These are phyloP conservation scores for Tetragonula clypearis DNA, from an alignment of 1,140 invertebrate species.

Conservation along the genomic window DNA sequence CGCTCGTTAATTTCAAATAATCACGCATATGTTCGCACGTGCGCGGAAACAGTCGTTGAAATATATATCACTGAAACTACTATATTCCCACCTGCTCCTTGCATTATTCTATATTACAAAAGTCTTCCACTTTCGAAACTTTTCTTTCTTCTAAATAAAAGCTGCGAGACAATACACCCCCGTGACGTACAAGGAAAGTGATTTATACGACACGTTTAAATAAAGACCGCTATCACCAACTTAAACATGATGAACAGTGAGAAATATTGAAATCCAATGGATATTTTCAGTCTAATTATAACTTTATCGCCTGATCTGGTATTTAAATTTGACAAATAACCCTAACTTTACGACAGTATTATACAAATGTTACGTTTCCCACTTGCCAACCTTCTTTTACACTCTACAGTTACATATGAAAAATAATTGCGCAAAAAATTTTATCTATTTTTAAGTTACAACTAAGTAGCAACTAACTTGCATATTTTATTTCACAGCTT, in stretches of 20 bases:
- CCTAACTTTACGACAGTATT: not conserved
- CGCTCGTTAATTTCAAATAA: constrained; percentile 53
- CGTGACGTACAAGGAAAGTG: constrained; percentile 24
- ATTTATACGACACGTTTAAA: constrained; percentile 41
- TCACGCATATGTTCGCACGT: constrained; percentile 39
- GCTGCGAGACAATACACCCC: constrained; percentile 2
- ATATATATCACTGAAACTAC: constrained; percentile 30
- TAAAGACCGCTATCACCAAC: not conserved
- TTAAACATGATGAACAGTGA: too few species aligned
- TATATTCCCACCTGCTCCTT: constrained; percentile 39
- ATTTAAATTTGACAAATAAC: not conserved
- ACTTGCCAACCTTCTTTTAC: not conserved
- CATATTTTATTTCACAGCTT: not conserved
- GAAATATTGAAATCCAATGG: not conserved
- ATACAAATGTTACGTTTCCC: not conserved
- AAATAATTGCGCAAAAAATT: not conserved
- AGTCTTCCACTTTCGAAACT: constrained; percentile 10
- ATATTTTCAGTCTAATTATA: constrained; percentile 9
- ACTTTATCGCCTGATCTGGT: too few species aligned
- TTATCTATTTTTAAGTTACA: not conserved
- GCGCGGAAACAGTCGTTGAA: constrained; percentile 46
- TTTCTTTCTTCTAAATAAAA: constrained; percentile 32
- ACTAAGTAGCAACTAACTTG: not conserved
- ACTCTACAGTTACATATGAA: not conserved
- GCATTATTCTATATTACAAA: constrained; percentile 35